A percentile compares a stretch with the other conserved stretches of the same genome.
These are phyloP conservation scores for Cybosia mesomella DNA, from an alignment of 2,888 invertebrate species.

Conservation along the genomic window DNA sequence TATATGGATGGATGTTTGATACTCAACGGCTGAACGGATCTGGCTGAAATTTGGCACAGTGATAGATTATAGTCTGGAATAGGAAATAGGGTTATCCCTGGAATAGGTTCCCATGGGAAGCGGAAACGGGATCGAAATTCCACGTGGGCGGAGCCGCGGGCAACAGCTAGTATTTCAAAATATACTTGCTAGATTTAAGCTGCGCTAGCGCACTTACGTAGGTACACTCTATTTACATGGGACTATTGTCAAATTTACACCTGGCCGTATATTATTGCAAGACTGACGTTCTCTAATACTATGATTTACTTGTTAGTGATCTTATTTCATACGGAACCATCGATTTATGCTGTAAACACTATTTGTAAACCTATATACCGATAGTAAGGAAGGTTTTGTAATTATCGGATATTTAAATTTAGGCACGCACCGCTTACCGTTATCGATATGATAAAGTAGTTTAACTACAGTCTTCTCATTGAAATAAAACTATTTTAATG, in stretches of 20 bases:
- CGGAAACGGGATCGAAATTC: too few relatives aligned
- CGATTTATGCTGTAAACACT: not conserved
- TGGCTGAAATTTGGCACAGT: too few relatives aligned
- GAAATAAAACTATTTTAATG: not conserved
- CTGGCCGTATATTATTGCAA: not conserved
- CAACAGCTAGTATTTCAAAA: too few relatives aligned
- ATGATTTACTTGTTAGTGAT: not conserved
- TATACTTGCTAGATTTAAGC: not conserved
- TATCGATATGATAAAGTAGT: not conserved
- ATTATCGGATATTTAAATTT: not conserved
- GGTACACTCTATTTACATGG: too few relatives aligned
- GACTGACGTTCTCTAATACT: not conserved
- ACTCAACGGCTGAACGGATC: too few relatives aligned
- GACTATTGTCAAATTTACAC: slow-evolving; percentile 4
- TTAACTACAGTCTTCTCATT: not conserved
- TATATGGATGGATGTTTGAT: too few relatives aligned
- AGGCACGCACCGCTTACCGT: not conserved
- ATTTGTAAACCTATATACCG: not conserved
- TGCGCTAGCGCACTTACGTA: not conserved
- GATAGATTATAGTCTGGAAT: too few relatives aligned
- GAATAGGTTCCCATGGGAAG: too few relatives aligned
- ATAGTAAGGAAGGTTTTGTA: not conserved
- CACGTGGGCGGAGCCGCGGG: too few relatives aligned
- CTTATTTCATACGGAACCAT: not conserved
- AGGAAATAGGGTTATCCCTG: too few relatives aligned